Evolutionary conservation across 1,140 invertebrate species (phyloP).

Genomic region (Druon quercuslanigerum): DNA sequence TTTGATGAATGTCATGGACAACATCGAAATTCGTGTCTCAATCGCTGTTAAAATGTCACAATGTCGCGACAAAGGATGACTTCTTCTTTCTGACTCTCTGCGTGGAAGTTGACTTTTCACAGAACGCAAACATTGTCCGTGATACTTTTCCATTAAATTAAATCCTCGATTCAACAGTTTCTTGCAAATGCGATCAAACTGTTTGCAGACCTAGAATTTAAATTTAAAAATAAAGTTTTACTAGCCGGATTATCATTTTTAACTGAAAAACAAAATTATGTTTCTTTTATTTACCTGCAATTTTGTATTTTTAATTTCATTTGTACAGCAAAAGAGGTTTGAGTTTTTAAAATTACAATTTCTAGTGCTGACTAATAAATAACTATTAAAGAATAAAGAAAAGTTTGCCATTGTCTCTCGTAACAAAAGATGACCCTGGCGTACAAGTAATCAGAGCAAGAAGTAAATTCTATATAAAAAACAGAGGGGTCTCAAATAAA

Average conservation of each 20-base stretch:
- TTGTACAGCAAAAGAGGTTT: background rate
- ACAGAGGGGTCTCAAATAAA: constrained; percentile 39
- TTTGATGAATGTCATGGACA: constrained; percentile 94
- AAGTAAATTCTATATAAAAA: constrained; percentile 32
- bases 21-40: constrained; percentile 92
- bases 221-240: background rate
- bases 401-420: background rate
- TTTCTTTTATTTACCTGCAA: no score
- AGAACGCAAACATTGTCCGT: constrained; percentile 83
- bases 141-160: constrained; percentile 85
- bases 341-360: background rate
- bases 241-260: background rate
- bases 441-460: background rate
- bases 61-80: constrained; percentile 89
- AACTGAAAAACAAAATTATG: background rate
- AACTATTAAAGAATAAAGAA: background rate
- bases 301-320: no score
- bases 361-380: background rate
- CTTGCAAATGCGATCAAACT: constrained; percentile 86
- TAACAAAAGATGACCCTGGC: background rate
- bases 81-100: constrained; percentile 90
- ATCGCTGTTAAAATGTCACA: constrained; percentile 92
- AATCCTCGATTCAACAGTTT: constrained; percentile 89
- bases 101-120: constrained; percentile 90
- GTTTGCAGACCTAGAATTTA: constrained; percentile 84